phyloP scores from a whole-genome alignment of 1,140 invertebrate genomes.

The Atopsyche davidsoni region DNA sequence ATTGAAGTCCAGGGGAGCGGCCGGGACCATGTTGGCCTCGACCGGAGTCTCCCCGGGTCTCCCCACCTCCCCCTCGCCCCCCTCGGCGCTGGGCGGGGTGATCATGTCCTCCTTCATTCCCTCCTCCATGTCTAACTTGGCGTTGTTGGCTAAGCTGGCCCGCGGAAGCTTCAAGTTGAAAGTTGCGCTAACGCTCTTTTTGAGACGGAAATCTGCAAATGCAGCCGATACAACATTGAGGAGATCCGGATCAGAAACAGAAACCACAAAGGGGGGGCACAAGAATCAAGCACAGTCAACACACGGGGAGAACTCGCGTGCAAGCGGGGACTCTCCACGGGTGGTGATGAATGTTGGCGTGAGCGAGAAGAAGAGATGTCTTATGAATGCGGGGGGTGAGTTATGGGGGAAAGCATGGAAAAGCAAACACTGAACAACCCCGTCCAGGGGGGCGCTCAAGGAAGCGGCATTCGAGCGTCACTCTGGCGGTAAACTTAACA shows the following conservation, averaged over 20 bases:
- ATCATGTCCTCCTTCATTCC: constrained; percentile 16
- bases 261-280: neutral
- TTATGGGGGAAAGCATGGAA: neutral
- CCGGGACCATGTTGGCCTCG: constrained; percentile 29
- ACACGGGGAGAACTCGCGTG: neutral
- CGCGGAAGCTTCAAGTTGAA: constrained; percentile 43
- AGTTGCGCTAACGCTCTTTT: constrained; percentile 43
- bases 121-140: constrained; percentile 33
- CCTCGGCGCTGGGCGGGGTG: constrained; percentile 42
- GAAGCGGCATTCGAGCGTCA: too few species aligned
- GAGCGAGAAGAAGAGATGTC: neutral
- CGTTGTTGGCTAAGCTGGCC: constrained; percentile 32
- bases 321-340: too few species aligned
- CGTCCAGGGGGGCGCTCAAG: neutral
- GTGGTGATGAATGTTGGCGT: neutral
- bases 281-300: neutral
- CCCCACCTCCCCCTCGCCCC: constrained; percentile 15
- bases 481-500: too few species aligned
- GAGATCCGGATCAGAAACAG: neutral
- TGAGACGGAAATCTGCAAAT: constrained; percentile 39
- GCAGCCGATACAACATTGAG: constrained; percentile 19
- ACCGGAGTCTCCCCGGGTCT: neutral
- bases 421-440: neutral
- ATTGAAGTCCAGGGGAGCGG: constrained; percentile 39
- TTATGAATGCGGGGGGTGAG: neutral